Evolutionary conservation across 2,888 invertebrate genomes (phyloP).

Genomic region (Phyllotreta striolata): DNA sequence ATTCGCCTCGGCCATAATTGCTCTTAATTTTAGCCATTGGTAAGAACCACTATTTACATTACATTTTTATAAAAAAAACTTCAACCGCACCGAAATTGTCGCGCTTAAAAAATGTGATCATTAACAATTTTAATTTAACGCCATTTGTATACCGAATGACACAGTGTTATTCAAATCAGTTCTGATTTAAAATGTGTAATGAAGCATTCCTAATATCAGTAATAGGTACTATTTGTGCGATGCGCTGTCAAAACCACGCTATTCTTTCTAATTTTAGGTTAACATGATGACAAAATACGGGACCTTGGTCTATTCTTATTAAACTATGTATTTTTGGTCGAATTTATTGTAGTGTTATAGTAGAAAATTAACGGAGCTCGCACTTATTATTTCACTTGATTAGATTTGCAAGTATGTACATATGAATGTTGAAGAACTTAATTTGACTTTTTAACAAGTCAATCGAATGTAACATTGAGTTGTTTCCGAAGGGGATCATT

Average conservation of each 20-base stretch:
- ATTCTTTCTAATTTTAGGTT: slow-evolving; percentile 36
- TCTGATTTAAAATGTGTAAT: slow-evolving; percentile 16
- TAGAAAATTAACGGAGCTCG: too few relatives aligned
- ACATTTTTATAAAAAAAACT: neutral
- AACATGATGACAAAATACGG: slow-evolving; percentile 31
- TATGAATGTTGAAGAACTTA: too few relatives aligned
- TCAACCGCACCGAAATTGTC: neutral
- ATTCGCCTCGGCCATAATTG: too few relatives aligned
- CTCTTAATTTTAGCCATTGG: too few relatives aligned
- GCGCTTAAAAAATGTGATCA: slow-evolving; percentile 1
- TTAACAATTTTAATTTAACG: slow-evolving; percentile 26
- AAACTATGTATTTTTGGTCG: slow-evolving; percentile 18
- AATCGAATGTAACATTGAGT: too few relatives aligned
- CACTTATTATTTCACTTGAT: too few relatives aligned
- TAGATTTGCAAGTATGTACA: too few relatives aligned
- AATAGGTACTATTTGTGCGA: slow-evolving; percentile 18
- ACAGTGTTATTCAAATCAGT: slow-evolving; percentile 34
- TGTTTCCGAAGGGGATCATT: too few relatives aligned
- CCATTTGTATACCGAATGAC: slow-evolving; percentile 32
- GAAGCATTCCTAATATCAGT: slow-evolving; percentile 26
- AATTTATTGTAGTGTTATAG: too few relatives aligned
- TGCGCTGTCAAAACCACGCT: slow-evolving; percentile 29
- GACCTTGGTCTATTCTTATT: slow-evolving; percentile 36
- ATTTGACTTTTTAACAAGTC: too few relatives aligned
- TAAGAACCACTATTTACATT: neutral